These are phyloP conservation scores for Plagodis dolabraria DNA, from an alignment of 2,888 invertebrate species.

Conservation along the genomic window DNA sequence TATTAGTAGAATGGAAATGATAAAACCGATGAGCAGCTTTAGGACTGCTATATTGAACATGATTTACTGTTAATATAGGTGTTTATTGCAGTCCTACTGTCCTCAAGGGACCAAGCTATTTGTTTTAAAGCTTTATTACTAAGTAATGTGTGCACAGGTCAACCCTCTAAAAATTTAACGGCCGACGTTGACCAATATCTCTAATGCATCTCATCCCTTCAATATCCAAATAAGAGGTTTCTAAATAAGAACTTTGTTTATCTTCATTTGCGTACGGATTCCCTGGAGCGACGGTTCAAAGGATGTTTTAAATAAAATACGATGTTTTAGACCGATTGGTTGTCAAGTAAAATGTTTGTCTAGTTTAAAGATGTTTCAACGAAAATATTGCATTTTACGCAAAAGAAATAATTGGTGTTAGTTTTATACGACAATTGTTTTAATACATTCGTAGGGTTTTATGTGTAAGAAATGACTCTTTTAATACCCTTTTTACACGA, in stretches of 20 bases:
- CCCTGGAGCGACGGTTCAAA: slow-evolving; percentile 24
- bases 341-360: slow-evolving; percentile 20
- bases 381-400: slow-evolving; percentile 16
- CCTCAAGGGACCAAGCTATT: slow-evolving; percentile 70
- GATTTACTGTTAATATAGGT: slow-evolving; percentile 4
- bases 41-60: not conserved
- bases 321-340: slow-evolving; percentile 24
- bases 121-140: slow-evolving; percentile 85
- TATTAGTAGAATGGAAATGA: too few species aligned
- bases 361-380: slow-evolving; percentile 19
- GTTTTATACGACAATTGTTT: too few species aligned
- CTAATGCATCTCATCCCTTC: slow-evolving; percentile 60
- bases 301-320: slow-evolving; percentile 29
- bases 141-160: slow-evolving; percentile 84
- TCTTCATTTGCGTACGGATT: slow-evolving; percentile 29
- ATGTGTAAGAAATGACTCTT: too few species aligned
- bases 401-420: slow-evolving; percentile 5
- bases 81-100: slow-evolving; percentile 25
- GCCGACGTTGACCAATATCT: slow-evolving; percentile 76
- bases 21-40: too few species aligned
- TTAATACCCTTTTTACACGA: too few species aligned
- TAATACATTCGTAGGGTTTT: too few species aligned
- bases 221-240: slow-evolving; percentile 28
- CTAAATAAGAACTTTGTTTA: slow-evolving; percentile 35
- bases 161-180: slow-evolving; percentile 78